Conservation (phyloP, 2,113 vertebrate species). For the Synodontis membranacea region DNA sequence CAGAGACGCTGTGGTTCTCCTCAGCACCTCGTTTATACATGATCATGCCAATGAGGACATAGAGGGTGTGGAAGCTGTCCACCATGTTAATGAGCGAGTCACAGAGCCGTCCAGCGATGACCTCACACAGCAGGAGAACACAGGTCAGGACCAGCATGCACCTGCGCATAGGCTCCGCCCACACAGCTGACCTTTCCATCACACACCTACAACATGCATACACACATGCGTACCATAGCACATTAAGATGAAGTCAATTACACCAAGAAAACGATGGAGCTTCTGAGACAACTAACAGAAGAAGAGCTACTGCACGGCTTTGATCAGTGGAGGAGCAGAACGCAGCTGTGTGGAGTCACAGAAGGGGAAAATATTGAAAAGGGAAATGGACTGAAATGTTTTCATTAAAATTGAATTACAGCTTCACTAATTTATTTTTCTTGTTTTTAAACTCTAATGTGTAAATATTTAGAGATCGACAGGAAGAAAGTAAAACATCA, state of each 20-base stretch:
- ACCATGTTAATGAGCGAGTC: constrained; percentile 69
- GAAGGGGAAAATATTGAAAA: too few relatives aligned
- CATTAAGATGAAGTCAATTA: too few relatives aligned
- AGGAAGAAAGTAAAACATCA: too few relatives aligned
- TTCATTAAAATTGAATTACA: too few relatives aligned
- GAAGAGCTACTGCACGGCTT: too few relatives aligned
- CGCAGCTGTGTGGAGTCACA: too few relatives aligned
- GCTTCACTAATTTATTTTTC: background rate
- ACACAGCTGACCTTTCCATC: constrained; percentile 39
- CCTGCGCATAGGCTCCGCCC: constrained; percentile 38
- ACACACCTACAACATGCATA: constrained; percentile 41
- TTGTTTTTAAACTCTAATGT: too few relatives aligned
- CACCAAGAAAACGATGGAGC: too few relatives aligned
- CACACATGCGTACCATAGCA: background rate
- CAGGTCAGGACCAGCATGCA: constrained; percentile 63
- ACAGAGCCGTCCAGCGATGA: constrained; percentile 69
- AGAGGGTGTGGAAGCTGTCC: constrained; percentile 74
- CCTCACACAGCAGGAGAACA: constrained; percentile 67
- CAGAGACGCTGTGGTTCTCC: background rate
- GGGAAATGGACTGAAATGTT: too few relatives aligned
- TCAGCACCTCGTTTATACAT: background rate
- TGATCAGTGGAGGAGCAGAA: too few relatives aligned
- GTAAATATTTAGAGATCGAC: background rate
- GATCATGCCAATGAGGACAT: constrained; percentile 64
- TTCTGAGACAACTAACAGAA: too few relatives aligned